A percentile compares a stretch with the other conserved stretches of the same genome.
Conservation (phyloP, 2,113 vertebrate species). For the Mobula hypostoma region DNA sequence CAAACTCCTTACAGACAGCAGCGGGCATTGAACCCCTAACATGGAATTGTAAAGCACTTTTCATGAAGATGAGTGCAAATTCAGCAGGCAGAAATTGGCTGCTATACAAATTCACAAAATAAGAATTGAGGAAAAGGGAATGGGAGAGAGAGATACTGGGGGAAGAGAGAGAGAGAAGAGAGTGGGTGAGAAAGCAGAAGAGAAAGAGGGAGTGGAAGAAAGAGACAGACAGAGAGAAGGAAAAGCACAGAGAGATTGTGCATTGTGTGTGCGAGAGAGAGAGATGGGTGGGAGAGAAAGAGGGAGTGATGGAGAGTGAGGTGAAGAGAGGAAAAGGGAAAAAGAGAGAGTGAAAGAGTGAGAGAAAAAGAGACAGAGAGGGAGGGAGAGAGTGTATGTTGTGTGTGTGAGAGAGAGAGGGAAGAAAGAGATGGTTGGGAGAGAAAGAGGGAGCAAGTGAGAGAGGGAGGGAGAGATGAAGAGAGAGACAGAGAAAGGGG, state of each 20-base stretch:
- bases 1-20: too few species aligned
- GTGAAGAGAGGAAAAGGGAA: slow-evolving; percentile 2
- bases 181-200: neutral
- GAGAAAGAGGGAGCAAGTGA: neutral
- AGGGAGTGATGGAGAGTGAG: neutral
- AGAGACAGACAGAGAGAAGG: slow-evolving; percentile 38
- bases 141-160: neutral
- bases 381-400: too few species aligned
- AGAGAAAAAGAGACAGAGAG: neutral
- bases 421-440: slow-evolving; percentile 31
- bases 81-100: neutral
- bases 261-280: too few species aligned
- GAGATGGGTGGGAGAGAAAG: too few species aligned
- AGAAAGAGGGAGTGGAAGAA: slow-evolving; percentile 48
- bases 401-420: slow-evolving; percentile 2
- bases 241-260: too few species aligned
- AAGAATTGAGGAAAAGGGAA: neutral
- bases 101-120: neutral
- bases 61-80: neutral
- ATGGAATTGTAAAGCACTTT: neutral
- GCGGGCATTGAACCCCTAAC: too few species aligned
- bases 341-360: slow-evolving; percentile 33
- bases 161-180: too few species aligned
- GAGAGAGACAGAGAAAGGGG: too few species aligned
- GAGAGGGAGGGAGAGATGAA: too few species aligned